Evolutionary conservation across 2,797 vertebrate genomes (phyloP), one percentile per base, ranked within the genome.

Genomic region (Manis crassicaudata): DNA sequence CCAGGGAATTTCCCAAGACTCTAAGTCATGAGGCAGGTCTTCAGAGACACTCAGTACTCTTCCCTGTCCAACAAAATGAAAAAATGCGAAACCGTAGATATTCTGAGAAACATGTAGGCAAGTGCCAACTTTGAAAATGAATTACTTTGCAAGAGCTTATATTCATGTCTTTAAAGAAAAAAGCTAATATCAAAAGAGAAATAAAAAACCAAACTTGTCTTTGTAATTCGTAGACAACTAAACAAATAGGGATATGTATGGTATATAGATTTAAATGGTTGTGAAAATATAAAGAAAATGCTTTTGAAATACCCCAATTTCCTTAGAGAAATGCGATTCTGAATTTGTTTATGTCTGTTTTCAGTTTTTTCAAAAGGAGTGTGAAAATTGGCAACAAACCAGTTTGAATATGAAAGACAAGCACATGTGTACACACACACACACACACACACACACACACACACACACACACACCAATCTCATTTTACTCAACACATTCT

Each of bases 1-100:
- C 94, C 80, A 89, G 92, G 96, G 92, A 95, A 67, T 97, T 97
- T 93, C 96, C 95, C 37, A 27, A 63, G 65, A 93, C 20, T 63
- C 84, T 56, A 46, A 63, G 27, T 32, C 32, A 6, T 2, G 43
- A 94, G 68, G 43, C 32, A 2, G 35, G 11, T 76, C 90, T 86
- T 79, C 50, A 58, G 70, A 81, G 54, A 80, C 20, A n/a, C 7
- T 75, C 4, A 6, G n/a, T 56, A 12, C 20, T 83, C 75, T 43
- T 96, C 67, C 68, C 40, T 85, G 58, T 46, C 75, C 40, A 37
- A 12, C 43, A 87, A 62, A 50, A 46, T 56, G 62, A 87, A 56
- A 94, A 84, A 17, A 58, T n/a, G 14, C n/a, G 18, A 50, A 81
- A 60, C 43, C 8, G 1, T 25, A 37, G 77, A 27, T 70, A 84